phyloP scores from a whole-genome alignment of 2,888 invertebrate genomes.

The Leptinotarsa peninsularis region DNA sequence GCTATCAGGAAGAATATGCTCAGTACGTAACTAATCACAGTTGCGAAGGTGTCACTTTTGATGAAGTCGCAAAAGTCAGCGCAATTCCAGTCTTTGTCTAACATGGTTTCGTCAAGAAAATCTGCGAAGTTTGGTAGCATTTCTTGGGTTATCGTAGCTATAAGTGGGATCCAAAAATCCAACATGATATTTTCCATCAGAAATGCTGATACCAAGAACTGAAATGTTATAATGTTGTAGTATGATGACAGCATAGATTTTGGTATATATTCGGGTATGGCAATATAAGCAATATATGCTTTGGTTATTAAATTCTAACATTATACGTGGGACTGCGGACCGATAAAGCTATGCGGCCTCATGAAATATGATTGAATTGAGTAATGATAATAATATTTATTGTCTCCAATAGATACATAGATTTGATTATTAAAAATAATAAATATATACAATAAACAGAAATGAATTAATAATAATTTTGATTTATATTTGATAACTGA shows the following conservation, averaged over 20 bases:
- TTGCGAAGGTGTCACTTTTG: slow-evolving; percentile 46
- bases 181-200: slow-evolving; percentile 59
- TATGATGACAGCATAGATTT: not conserved
- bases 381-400: too few species aligned
- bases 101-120: slow-evolving; percentile 48
- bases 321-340: too few species aligned
- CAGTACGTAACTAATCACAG: slow-evolving; percentile 53
- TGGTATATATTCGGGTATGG: too few species aligned
- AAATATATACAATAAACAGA: too few species aligned
- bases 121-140: slow-evolving; percentile 50
- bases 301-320: too few species aligned
- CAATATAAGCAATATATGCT: too few species aligned
- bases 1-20: slow-evolving; percentile 55
- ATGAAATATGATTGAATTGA: too few species aligned
- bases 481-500: too few species aligned
- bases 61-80: slow-evolving; percentile 49
- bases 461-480: too few species aligned
- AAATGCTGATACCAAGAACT: slow-evolving; percentile 58
- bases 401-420: too few species aligned
- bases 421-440: too few species aligned
- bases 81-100: slow-evolving; percentile 46
- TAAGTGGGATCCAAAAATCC: slow-evolving; percentile 63
- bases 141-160: slow-evolving; percentile 49
- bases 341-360: too few species aligned
- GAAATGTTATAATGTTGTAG: slow-evolving; percentile 17